Conservation (phyloP, 2,888 invertebrate species). For the Caenorhabditis zanzibari region DNA sequence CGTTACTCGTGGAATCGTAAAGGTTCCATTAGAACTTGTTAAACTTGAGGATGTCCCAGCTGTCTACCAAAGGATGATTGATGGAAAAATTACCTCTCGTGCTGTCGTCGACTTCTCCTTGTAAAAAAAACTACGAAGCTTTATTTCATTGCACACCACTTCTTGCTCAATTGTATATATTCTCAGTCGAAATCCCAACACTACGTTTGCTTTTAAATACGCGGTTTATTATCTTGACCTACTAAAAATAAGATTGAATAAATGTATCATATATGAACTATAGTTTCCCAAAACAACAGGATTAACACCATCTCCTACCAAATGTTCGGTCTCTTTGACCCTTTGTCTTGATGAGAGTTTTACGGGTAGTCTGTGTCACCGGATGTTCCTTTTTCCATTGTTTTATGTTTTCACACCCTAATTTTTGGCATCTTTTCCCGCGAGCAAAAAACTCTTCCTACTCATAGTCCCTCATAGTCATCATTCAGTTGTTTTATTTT, state of each 20-base stretch:
- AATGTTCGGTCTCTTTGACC: too few species aligned
- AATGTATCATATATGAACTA: too few species aligned
- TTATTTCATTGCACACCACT: constrained; percentile 11
- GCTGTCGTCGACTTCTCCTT: constrained; percentile 65
- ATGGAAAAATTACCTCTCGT: constrained; percentile 65
- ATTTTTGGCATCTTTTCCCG: too few species aligned
- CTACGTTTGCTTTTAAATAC: constrained; percentile 44
- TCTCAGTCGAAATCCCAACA: constrained; percentile 22
- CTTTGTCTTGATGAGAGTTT: too few species aligned
- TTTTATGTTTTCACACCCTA: too few species aligned
- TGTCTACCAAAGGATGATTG: constrained; percentile 58
- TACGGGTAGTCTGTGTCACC: too few species aligned
- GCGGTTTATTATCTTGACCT: constrained; percentile 47
- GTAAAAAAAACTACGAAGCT: constrained; percentile 47
- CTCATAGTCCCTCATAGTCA: too few species aligned
- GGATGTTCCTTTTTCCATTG: too few species aligned
- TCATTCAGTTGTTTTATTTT: too few species aligned
- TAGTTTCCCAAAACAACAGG: too few species aligned
- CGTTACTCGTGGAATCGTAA: constrained; percentile 69
- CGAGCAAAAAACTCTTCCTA: too few species aligned
- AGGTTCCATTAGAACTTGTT: constrained; percentile 69
- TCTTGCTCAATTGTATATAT: constrained; percentile 47
- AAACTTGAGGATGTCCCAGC: constrained; percentile 65
- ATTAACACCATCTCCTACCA: too few species aligned
- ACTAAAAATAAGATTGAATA: constrained; percentile 45